Percentiles rank a stretch among this genome's conserved stretches.
These are phyloP conservation scores for Babyrousa celebensis DNA, from an alignment of 2,797 vertebrate genomes.

Conservation along the genomic window DNA sequence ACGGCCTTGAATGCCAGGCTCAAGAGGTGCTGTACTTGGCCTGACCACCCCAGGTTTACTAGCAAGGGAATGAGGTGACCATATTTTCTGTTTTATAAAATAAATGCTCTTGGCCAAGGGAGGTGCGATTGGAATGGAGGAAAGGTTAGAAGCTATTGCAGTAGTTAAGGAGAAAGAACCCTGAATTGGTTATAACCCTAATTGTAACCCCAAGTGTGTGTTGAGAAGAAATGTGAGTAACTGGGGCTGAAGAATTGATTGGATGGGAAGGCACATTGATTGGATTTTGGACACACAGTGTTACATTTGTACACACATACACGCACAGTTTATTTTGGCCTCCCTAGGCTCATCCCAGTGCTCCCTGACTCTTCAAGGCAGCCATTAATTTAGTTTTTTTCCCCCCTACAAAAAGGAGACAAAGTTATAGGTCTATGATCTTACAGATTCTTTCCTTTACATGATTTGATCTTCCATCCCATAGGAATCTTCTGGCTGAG, in stretches of 20 bases:
- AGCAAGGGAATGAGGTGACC: background rate
- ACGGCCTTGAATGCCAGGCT: background rate
- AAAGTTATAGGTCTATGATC: conserved; percentile 47
- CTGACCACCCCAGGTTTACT: background rate
- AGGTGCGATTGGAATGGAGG: background rate
- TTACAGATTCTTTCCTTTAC: conserved; percentile 47
- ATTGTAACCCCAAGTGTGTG: background rate
- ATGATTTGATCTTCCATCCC: conserved; percentile 66
- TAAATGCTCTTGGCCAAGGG: background rate
- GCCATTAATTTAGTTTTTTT: conserved; percentile 57
- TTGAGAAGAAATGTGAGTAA: background rate
- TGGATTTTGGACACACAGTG: background rate
- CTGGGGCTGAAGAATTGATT: conserved; percentile 10
- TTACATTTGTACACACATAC: background rate
- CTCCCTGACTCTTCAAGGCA: conserved; percentile 43
- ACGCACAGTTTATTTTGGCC: background rate
- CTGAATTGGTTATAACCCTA: background rate
- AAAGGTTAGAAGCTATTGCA: background rate
- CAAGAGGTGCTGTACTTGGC: background rate
- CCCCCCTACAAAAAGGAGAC: conserved; percentile 1
- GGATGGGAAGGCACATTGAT: background rate
- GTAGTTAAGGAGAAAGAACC: background rate
- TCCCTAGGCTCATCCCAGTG: background rate
- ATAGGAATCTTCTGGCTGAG: conserved; percentile 58
- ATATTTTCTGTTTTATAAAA: conserved; percentile 42